phyloP scores from a whole-genome alignment of 2,888 invertebrate species.

The Athetis lepigone region DNA sequence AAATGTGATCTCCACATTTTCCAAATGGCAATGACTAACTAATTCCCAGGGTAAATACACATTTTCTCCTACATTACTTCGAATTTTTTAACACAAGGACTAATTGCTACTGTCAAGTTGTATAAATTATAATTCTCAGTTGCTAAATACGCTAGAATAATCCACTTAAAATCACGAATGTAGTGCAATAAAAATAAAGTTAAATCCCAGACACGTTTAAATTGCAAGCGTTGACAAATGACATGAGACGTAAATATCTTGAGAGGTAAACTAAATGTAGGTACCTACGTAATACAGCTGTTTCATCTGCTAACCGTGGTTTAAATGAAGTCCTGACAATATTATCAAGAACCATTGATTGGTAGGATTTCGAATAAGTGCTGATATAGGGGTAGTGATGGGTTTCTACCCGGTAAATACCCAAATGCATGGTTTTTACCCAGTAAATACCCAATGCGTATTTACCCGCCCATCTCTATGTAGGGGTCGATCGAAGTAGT shows the following conservation, averaged over 20 bases:
- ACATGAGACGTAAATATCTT: conserved; percentile 29
- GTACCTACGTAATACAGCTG: conserved; percentile 36
- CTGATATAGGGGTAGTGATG: too few relatives aligned
- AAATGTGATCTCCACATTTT: neutral
- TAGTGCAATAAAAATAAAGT: conserved; percentile 35
- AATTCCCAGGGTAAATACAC: neutral
- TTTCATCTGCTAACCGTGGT: conserved; percentile 24
- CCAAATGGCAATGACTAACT: neutral
- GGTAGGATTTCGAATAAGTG: neutral
- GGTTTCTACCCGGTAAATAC: too few relatives aligned
- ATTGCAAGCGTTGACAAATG: conserved; percentile 55
- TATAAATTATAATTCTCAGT: conserved; percentile 10
- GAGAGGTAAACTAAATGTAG: conserved; percentile 20
- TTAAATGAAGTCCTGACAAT: neutral
- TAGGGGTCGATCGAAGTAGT: too few relatives aligned
- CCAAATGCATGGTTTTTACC: too few relatives aligned
- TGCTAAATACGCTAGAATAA: conserved; percentile 9
- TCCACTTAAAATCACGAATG: conserved; percentile 13
- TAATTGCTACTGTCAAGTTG: neutral
- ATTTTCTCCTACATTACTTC: neutral
- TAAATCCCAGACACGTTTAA: conserved; percentile 22
- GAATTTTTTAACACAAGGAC: neutral
- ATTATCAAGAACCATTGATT: neutral
- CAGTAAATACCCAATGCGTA: too few relatives aligned
- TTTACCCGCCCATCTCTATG: too few relatives aligned